Percentiles rank a stretch among this genome's conserved stretches.
Evolutionary conservation across 2,888 invertebrate genomes (phyloP).

Genomic region (Ephialtes manifestator): DNA sequence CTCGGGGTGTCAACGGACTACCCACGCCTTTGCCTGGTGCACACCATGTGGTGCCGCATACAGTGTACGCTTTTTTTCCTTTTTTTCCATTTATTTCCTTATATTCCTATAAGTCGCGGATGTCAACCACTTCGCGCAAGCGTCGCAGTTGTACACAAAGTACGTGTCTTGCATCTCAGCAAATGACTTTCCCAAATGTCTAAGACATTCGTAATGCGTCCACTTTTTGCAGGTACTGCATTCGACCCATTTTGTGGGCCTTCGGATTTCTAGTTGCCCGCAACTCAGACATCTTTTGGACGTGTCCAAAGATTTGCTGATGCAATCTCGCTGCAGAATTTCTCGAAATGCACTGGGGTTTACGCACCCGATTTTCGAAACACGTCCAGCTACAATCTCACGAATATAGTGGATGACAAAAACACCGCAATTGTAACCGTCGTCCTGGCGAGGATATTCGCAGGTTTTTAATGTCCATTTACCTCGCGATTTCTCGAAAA

Average conservation of each 20-base stretch:
- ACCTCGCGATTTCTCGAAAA: constrained; percentile 31
- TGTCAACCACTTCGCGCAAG: not conserved
- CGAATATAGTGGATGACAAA: constrained; percentile 51
- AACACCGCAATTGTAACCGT: constrained; percentile 57
- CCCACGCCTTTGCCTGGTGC: no score
- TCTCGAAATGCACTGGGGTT: constrained; percentile 29
- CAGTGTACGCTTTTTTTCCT: constrained; percentile 14
- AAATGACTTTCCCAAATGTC: not conserved
- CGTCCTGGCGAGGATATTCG: constrained; percentile 39
- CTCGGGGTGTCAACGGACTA: no score
- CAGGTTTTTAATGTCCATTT: not conserved
- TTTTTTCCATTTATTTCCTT: no score
- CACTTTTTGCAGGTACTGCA: constrained; percentile 33
- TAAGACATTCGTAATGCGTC: constrained; percentile 24
- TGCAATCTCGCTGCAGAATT: constrained; percentile 20
- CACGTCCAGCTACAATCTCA: constrained; percentile 23
- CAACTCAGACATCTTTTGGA: constrained; percentile 32
- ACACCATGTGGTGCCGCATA: not conserved
- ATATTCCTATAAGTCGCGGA: not conserved
- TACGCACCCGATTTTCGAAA: constrained; percentile 5
- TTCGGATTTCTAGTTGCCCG: constrained; percentile 44
- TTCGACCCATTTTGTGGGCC: constrained; percentile 31
- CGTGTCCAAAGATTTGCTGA: constrained; percentile 24
- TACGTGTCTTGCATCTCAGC: no score
- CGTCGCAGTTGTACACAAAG: not conserved